Evolutionary conservation across 2,888 invertebrate species (phyloP), one percentile per base, ranked within the genome.

Genomic region (Epiblema foenella): DNA sequence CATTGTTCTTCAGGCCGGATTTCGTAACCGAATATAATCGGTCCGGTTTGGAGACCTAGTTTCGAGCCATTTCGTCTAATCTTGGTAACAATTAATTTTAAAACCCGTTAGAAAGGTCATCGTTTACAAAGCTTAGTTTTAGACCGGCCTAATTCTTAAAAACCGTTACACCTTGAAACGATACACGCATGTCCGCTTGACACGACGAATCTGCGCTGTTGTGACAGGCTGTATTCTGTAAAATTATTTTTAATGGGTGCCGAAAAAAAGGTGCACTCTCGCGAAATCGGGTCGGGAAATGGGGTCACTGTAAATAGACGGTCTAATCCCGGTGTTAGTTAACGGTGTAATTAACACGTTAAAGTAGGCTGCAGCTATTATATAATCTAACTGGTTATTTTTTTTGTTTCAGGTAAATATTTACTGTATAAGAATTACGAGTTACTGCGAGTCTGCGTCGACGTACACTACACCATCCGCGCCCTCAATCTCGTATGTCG

Each of bases 281-380:
- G 89, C 88, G 86, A 90, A 93, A 90, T 87, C 78, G 82, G 93
- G 92, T 89, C 93, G 89, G 73, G 82, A 79, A 90, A 89, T 89
- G 91, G 80, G 93, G 92, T 92, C 93, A 89, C 80, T 81, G 85
- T 83, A 90, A 91, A 90, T 90, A 89, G 87, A 85, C 80, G 78
- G 82, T 83, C 84, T 86, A 86, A 85, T 86, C 64, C 52, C 77
- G 80, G 80, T 81, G 85, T 88, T 88, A 87, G 88, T 90, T 91
- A 89, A 87, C 86, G 88, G 81, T 89, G 89, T 87, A 90, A 93
- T 93, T 92, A 89, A 86, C 87, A 84, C 73, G 73, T 72, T 58
- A 68, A 68, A 72, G 60, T 71, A 67, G 69, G 29, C 33, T 68
- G 37, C 54, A 18, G 59, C 46, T 59, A 65, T 65, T 68, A 46